A percentile compares a stretch with the other conserved stretches of the same genome.
Conservation (phyloP, 2,797 vertebrate species). For the Sibirionetta formosa region DNA sequence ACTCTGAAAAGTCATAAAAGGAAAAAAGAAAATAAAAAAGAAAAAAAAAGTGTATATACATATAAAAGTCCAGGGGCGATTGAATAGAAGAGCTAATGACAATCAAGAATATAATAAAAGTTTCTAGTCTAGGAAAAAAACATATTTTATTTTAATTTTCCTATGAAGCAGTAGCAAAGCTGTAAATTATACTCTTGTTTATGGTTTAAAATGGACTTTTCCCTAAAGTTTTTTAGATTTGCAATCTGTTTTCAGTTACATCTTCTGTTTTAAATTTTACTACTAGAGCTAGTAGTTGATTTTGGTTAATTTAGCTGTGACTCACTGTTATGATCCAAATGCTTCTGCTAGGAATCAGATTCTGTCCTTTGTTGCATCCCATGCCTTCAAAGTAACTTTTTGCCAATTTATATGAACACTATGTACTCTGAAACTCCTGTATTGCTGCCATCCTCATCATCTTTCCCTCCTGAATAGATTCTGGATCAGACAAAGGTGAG, state of each 20-base stretch:
- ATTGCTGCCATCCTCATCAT: not conserved
- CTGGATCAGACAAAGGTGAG: not conserved
- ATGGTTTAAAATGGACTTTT: not conserved
- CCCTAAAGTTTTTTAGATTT: not conserved
- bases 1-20: not conserved
- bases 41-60: not conserved
- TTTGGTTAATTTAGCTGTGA: not conserved
- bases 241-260: not conserved
- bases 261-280: not conserved
- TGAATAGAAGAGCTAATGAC: not conserved
- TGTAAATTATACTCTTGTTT: not conserved
- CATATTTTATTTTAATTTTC: not conserved
- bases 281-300: not conserved
- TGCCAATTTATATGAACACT: not conserved
- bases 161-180: not conserved
- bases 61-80: not conserved
- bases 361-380: not conserved
- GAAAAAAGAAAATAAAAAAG: no score
- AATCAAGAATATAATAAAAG: not conserved
- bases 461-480: not conserved
- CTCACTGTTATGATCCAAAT: not conserved
- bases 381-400: not conserved
- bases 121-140: not conserved
- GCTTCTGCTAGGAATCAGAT: not conserved
- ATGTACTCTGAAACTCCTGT: not conserved